phyloP scores from a whole-genome alignment of 2,888 invertebrate genomes.

The Poecilobothrus nobilitatus region DNA sequence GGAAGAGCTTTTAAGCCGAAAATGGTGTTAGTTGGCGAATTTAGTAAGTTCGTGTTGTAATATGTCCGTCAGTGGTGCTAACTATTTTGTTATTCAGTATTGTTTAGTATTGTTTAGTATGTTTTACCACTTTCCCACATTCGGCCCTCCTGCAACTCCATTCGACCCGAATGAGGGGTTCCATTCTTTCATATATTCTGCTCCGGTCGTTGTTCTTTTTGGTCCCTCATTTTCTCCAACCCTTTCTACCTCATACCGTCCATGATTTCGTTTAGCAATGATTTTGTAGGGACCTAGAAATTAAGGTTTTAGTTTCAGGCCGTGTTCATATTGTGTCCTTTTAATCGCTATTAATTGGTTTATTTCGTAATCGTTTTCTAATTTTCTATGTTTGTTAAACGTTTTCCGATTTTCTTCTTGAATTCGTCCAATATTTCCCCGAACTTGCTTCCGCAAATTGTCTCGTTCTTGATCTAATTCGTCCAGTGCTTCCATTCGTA shows the following conservation, averaged over 20 bases:
- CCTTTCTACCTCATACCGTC: conserved; percentile 15
- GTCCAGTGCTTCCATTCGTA: no score
- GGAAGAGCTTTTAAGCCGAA: no score
- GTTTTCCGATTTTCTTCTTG: conserved; percentile 18
- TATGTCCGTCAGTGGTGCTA: no score
- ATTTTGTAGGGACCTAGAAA: conserved; percentile 12
- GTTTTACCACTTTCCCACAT: conserved; percentile 18
- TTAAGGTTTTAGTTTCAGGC: conserved; percentile 17
- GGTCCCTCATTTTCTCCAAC: conserved; percentile 17
- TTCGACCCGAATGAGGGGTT: conserved; percentile 20
- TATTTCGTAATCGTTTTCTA: conserved; percentile 12
- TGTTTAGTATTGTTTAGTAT: no score
- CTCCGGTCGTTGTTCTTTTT: conserved; percentile 15
- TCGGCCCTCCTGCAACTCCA: conserved; percentile 20
- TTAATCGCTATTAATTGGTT: conserved; percentile 21
- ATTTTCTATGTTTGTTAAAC: no score
- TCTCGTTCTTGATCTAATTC: conserved; percentile 15
- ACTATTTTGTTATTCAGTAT: no score
- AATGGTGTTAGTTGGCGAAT: no score
- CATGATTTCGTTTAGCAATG: no score
- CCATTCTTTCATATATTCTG: conserved; percentile 21
- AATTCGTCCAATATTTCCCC: conserved; percentile 15
- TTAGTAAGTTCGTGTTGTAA: no score
- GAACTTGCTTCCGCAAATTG: conserved; percentile 15
- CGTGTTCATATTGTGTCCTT: conserved; percentile 18